Base-by-base conservation (phyloP, 2,797 vertebrate genomes). In the Nannoperca australis region DNA sequence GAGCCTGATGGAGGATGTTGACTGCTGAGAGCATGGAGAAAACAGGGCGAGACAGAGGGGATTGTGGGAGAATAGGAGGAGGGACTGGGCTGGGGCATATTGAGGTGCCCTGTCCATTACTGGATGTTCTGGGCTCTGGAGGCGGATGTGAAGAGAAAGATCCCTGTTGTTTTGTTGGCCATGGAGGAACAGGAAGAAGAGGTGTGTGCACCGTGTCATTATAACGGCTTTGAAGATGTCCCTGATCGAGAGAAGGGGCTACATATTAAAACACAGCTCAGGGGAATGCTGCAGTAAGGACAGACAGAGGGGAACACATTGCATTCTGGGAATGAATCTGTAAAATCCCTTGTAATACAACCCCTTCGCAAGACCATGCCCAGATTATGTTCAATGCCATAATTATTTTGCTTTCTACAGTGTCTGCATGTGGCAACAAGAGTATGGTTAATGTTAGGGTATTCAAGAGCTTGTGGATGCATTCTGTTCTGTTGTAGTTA, bases 141-240 rank as follows among this genome's bases (percentile, higher is more conserved):
- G 73, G 64, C 54, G 47, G 76, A 91, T 83, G 74, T 79, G 73
- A 67, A 84, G 68, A 61, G 63, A 81, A 65, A 86, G 50, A 82
- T 79, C 59, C 81, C 76, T 70, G 85, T 86, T 89, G 85, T 85
- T 91, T 91, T 92, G 88, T 84, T 78, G 78, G 86, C 59, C 70
- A 38, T 14, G 36, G 76, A 81, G 61, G 62, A 77, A 73, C 59
- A 83, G 81, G 79, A 82, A 86, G 75, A 66, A 82, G 70, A 85
- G 85, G 72, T 79, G 69, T 65, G 47, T 8, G 20, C 70, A 69
- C 66, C 14, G 60, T 85, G 75, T 88, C 96, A 63, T 96, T 96
- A 79, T 94, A 94, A 27, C 91, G 89, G 91, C 95, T 97, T 94
- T 97, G 97, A 83, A 97, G 96, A 93, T 96, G 75, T 70, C 70